phyloP scores from a whole-genome alignment of 2,797 vertebrate genomes.

The Cephalopachus bancanus region DNA sequence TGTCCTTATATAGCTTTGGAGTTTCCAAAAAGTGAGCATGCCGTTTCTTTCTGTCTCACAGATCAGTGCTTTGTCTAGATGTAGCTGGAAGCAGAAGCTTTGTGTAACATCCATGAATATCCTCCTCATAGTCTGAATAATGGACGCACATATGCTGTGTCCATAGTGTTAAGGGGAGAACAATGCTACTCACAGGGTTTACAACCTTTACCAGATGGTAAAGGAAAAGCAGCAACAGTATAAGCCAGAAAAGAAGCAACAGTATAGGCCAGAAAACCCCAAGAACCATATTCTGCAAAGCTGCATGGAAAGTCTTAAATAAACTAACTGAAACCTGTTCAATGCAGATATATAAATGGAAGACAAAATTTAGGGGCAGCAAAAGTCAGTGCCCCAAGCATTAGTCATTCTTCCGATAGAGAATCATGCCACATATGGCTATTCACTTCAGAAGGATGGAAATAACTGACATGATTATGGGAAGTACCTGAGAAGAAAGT shows the following conservation, averaged over 20 bases:
- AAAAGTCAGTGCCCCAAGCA: neutral
- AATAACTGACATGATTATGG: neutral
- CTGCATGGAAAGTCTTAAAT: neutral
- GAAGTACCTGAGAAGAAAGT: neutral
- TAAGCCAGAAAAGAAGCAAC: neutral
- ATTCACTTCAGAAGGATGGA: neutral
- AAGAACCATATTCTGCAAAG: neutral
- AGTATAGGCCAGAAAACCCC: neutral
- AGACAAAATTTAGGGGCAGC: neutral
- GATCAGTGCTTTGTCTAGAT: neutral
- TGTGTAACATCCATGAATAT: neutral
- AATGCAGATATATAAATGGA: neutral
- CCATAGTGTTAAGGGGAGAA: neutral
- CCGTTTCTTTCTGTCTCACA: conserved; percentile 9
- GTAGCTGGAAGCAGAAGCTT: conserved; percentile 31
- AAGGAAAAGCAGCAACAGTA: neutral
- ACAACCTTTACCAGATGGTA: neutral
- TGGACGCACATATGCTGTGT: neutral
- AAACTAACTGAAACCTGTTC: conserved; percentile 26
- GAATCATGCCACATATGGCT: neutral
- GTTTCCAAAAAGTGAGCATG: neutral
- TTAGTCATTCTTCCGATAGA: neutral
- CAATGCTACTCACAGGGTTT: neutral
- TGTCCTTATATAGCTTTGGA: neutral
- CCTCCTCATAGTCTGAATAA: neutral